phyloP scores from a whole-genome alignment of 2,888 invertebrate genomes.

The Linyphia triangularis region DNA sequence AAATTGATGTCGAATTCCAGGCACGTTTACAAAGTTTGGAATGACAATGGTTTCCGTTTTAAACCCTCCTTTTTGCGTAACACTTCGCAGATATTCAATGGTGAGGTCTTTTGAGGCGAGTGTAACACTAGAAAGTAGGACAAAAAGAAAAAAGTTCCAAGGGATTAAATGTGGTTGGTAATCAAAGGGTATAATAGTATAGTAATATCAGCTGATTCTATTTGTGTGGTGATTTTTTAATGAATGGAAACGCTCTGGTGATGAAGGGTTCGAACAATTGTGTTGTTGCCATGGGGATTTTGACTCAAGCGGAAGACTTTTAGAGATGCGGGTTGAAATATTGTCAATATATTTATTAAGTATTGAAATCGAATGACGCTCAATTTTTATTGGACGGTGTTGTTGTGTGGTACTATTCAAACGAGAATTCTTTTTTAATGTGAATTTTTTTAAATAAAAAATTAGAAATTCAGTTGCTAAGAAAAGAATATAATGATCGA shows the following conservation, averaged over 20 bases:
- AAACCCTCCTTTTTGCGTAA: constrained; percentile 54
- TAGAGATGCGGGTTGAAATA: background rate
- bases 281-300: constrained; percentile 10
- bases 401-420: background rate
- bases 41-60: constrained; percentile 47
- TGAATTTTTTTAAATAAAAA: background rate
- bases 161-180: constrained; percentile 29
- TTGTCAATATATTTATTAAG: background rate
- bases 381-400: background rate
- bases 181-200: constrained; percentile 1
- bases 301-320: background rate
- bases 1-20: constrained; percentile 39
- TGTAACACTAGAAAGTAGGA: constrained; percentile 17
- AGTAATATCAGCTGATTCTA: constrained; percentile 3
- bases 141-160: background rate
- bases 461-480: background rate
- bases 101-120: background rate
- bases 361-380: background rate
- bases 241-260: background rate
- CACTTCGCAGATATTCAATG: constrained; percentile 9
- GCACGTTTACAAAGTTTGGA: constrained; percentile 53
- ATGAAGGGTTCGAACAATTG: background rate
- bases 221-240: background rate
- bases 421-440: background rate
- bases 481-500: no score